phyloP scores from a whole-genome alignment of 2,113 vertebrate species.

The Oceanites oceanicus region DNA sequence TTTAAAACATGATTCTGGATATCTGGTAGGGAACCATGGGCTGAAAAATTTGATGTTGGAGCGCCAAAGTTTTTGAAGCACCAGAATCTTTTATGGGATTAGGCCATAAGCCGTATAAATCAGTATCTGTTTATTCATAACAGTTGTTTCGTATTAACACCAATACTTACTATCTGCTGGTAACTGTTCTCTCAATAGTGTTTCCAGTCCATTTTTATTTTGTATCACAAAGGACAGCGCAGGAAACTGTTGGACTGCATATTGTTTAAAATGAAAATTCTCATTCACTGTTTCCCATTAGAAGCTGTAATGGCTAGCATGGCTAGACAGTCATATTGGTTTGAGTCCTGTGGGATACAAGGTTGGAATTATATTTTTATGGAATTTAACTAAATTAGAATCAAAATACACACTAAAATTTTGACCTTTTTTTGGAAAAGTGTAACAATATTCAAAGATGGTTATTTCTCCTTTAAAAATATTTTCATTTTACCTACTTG shows the following conservation, averaged over 20 bases:
- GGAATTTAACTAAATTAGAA: neutral
- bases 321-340: neutral
- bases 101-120: neutral
- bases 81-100: neutral
- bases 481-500: neutral
- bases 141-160: neutral
- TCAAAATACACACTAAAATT: neutral
- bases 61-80: neutral
- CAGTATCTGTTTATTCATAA: neutral
- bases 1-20: neutral
- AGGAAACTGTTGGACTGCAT: neutral
- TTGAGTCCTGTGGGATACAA: neutral
- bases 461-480: neutral
- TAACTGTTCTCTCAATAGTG: neutral
- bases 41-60: neutral
- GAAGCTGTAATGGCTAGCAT: neutral
- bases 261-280: slow-evolving; percentile 21
- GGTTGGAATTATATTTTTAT: neutral
- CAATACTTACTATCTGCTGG: neutral
- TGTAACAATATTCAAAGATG: neutral
- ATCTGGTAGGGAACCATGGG: neutral
- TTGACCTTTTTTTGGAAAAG: neutral
- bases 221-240: neutral
- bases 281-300: neutral
- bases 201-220: slow-evolving; percentile 22